A percentile compares a stretch with the other conserved stretches of the same genome.
These are phyloP conservation scores for Scaeva pyrastri DNA, from an alignment of 2,888 invertebrate species.

Conservation along the genomic window DNA sequence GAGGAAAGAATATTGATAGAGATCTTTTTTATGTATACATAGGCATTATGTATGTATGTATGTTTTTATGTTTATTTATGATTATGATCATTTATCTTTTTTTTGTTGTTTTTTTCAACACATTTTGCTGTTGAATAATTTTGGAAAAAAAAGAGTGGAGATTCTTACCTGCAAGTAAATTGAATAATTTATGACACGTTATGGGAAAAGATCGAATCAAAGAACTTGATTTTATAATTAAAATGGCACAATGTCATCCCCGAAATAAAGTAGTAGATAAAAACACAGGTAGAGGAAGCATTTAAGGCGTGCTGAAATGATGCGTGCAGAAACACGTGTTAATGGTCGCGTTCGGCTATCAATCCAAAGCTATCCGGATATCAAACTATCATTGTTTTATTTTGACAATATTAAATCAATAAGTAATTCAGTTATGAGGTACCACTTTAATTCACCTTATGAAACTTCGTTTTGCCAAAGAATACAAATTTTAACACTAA, in stretches of 20 bases:
- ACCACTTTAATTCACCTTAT: too few species aligned
- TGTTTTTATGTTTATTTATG: slow-evolving; percentile 41
- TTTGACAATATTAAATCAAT: too few species aligned
- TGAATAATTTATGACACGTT: slow-evolving; percentile 42
- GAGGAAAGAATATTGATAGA: slow-evolving; percentile 50
- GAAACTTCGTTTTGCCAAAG: too few species aligned
- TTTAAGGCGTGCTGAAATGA: neutral
- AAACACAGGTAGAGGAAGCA: too few species aligned
- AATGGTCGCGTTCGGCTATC: too few species aligned
- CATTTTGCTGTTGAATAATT: slow-evolving; percentile 37
- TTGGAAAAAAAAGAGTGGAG: slow-evolving; percentile 8
- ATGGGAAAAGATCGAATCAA: slow-evolving; percentile 12
- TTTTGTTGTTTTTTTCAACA: slow-evolving; percentile 6
- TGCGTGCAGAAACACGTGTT: neutral
- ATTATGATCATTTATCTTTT: slow-evolving; percentile 38
- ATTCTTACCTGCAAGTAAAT: slow-evolving; percentile 4
- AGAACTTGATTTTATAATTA: slow-evolving; percentile 15
- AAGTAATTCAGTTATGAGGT: too few species aligned
- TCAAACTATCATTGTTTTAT: too few species aligned
- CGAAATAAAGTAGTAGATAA: neutral
- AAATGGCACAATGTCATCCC: neutral
- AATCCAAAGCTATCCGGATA: too few species aligned
- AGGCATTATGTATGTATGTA: neutral
- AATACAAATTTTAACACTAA: too few species aligned
- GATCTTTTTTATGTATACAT: slow-evolving; percentile 57